Conservation (phyloP, 2,888 invertebrate genomes). For the Volucella inflata region DNA sequence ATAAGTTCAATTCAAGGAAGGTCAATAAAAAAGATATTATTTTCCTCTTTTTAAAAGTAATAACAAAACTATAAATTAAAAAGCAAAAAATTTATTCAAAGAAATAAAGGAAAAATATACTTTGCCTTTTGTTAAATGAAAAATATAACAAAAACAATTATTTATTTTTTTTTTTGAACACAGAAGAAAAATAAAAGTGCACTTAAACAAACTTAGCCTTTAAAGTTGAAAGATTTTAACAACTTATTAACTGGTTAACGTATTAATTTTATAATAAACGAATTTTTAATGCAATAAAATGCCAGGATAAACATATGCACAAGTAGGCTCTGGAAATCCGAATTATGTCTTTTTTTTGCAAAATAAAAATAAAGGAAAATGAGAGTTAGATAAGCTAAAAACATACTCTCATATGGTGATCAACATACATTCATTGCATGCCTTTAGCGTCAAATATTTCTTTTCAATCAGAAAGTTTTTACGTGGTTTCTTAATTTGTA, state of each 20-base stretch:
- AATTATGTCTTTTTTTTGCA: conserved; percentile 51
- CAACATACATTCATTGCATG: conserved; percentile 40
- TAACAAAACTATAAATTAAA: conserved; percentile 58
- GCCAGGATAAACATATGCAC: conserved; percentile 61
- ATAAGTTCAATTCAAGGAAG: conserved; percentile 2
- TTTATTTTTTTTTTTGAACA: conserved; percentile 43
- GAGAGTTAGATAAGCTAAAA: conserved; percentile 62
- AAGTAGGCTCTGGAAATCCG: conserved; percentile 71
- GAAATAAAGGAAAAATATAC: conserved; percentile 23
- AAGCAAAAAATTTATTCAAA: conserved; percentile 50
- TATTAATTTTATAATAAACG: conserved; percentile 41
- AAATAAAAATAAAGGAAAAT: conserved; percentile 65
- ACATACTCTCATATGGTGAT: conserved; percentile 57
- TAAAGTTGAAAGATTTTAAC: conserved; percentile 49
- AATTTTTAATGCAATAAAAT: conserved; percentile 56
- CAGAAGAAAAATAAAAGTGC: conserved; percentile 63
- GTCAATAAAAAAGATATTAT: conserved; percentile 29
- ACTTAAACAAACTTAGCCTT: conserved; percentile 61
- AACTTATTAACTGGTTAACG: conserved; percentile 52
- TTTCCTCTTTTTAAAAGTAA: conserved; percentile 5
- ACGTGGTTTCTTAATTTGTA: conserved; percentile 63
- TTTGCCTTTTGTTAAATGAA: conserved; percentile 17
- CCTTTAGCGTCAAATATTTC: conserved; percentile 25
- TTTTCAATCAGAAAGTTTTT: conserved; percentile 47
- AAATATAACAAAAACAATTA: conserved; percentile 55